These are phyloP conservation scores for Lampris megalopsis DNA, from an alignment of 2,113 vertebrate species.

Conservation along the genomic window DNA sequence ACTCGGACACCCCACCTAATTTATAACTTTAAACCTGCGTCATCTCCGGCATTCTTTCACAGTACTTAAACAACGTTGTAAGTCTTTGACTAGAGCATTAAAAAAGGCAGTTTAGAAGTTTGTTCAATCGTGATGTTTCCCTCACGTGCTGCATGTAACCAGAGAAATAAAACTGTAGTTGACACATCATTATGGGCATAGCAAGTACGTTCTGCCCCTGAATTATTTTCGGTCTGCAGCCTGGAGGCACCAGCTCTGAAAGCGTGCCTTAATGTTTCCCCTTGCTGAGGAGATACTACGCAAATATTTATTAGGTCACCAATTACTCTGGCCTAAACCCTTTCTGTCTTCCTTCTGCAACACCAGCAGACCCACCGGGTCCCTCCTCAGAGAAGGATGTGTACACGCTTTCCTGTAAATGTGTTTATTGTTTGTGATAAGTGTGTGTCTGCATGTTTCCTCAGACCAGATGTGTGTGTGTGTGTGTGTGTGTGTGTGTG, in stretches of 20 bases:
- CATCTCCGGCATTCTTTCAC: too few relatives aligned
- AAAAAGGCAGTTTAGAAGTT: neutral
- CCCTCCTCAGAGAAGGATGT: slow-evolving; percentile 7
- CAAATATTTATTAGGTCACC: slow-evolving; percentile 77
- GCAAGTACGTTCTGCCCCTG: slow-evolving; percentile 48
- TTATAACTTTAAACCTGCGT: too few relatives aligned
- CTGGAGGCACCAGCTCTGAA: slow-evolving; percentile 57
- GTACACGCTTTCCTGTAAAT: slow-evolving; percentile 51
- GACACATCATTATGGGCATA: slow-evolving; percentile 36
- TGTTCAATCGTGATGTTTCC: too few relatives aligned
- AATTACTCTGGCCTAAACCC: slow-evolving; percentile 51
- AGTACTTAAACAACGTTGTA: neutral
- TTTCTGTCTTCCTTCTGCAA: neutral
- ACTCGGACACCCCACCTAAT: too few relatives aligned
- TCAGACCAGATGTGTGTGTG: slow-evolving; percentile 40
- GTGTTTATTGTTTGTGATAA: slow-evolving; percentile 55
- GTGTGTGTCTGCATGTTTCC: slow-evolving; percentile 32
- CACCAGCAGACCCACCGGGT: slow-evolving; percentile 18
- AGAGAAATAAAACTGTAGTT: slow-evolving; percentile 20
- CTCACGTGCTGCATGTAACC: neutral
- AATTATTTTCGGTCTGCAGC: slow-evolving; percentile 58
- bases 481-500: too few relatives aligned
- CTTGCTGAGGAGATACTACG: slow-evolving; percentile 49
- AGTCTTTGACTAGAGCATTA: slow-evolving; percentile 5
- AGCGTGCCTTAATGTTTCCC: slow-evolving; percentile 55